Evolutionary conservation across 2,888 invertebrate species (phyloP), one percentile per base, ranked within the genome.

Genomic region (Thereva unica): DNA sequence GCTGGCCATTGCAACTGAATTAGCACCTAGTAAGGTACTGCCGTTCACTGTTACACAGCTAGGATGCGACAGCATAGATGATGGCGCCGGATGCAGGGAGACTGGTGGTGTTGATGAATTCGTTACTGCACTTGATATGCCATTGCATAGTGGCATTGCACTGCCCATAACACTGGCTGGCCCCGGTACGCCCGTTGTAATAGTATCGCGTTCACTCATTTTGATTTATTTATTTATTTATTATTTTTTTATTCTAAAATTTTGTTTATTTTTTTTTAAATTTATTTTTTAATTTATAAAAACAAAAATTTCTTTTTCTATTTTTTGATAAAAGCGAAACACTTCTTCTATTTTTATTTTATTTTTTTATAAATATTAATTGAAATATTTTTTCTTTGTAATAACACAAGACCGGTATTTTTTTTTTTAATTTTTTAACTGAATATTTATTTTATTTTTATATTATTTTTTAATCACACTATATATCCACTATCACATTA

Each of bases 111-210:
- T 7, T 47, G 53, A 8, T 23, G 41, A 5, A 23, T 23, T 53
- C 35, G 41, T 52, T 38, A 9, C 9, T 49, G 54, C 45, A 47
- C 42, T 10, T 7, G 52, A 45, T 9, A 66, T 68, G 4, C 70
- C 70, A 59, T 70, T 70, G 49, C 68, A 70, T 23, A 68, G 65
- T n/a, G 70, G 67, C n/a, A 66, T 54, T 49, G 67, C 64, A 12
- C 64, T 64, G 10, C 54, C 69, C 5, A 53, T 56, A n/a, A 64
- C 52, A 56, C 56, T 57, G 37, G 61, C 57, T 38, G 63, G 10
- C n/a, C 66, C 23, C 23, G 23, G 23, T 23, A 23, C 66, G 53
- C 40, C 57, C 6, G 63, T 41, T 10, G 55, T 35, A 12, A 57
- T 37, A 57, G 42, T 64, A 37, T 68, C 68, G 23, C 68, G 68